These are phyloP conservation scores for Ormyrus thymus DNA, from an alignment of 2,888 invertebrate genomes.

Conservation along the genomic window DNA sequence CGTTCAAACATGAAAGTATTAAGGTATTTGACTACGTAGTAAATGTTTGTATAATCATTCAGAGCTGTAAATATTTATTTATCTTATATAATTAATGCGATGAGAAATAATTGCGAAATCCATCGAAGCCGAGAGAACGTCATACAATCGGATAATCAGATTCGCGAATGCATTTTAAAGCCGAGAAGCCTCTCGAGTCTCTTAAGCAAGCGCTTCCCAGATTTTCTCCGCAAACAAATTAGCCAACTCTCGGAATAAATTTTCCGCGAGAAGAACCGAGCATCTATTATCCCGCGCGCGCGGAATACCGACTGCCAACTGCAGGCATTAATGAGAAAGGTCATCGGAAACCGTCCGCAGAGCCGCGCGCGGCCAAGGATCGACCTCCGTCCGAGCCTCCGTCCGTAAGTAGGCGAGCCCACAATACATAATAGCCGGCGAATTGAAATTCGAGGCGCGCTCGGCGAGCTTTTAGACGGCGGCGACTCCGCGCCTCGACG, in stretches of 20 bases:
- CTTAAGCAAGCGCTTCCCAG: neutral
- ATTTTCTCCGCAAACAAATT: neutral
- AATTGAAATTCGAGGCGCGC: conserved; percentile 35
- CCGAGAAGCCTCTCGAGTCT: neutral
- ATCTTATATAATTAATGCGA: too few relatives aligned
- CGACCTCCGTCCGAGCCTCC: conserved; percentile 10
- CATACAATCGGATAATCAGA: neutral
- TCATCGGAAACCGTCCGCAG: neutral
- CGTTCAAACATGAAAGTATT: neutral
- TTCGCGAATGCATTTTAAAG: neutral
- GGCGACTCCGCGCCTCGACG: neutral
- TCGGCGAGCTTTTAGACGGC: conserved; percentile 15
- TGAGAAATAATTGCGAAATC: neutral
- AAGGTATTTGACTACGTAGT: neutral
- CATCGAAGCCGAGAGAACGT: neutral
- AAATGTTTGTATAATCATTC: too few relatives aligned
- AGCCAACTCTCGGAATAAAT: neutral
- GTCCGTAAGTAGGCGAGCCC: conserved; percentile 25
- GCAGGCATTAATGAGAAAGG: conserved; percentile 45
- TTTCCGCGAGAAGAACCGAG: neutral
- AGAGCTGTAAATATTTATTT: too few relatives aligned
- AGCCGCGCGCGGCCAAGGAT: conserved; percentile 21
- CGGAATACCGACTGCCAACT: neutral
- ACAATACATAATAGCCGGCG: conserved; percentile 3
- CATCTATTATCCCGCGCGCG: neutral